Evolutionary conservation across 2,888 invertebrate species (phyloP), one percentile per base, ranked within the genome.

Genomic region (Rugalucina vietnamica): DNA sequence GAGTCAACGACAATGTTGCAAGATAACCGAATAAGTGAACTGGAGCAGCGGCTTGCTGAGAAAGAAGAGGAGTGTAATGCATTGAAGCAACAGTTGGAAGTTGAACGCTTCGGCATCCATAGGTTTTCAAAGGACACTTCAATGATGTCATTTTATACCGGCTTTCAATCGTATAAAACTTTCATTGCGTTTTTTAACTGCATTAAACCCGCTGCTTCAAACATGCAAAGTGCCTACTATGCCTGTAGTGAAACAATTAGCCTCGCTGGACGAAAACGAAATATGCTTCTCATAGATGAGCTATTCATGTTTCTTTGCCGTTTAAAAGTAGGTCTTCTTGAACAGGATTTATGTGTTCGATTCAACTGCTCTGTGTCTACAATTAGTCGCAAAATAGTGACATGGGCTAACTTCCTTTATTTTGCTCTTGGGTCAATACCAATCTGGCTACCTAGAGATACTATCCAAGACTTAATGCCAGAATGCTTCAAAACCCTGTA

Each of bases 341-440:
- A 49, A 36, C 54, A 81, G 65, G 73, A 81, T 73, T 72, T 82
- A 29, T 43, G 65, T 60, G 82, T 82, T 3, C 27, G 79, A 49
- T 79, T 83, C 27, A 82, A 85, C 32, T 76, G 76, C 24, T 82
- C 82, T 50, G 24, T 79, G 14, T 43, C 82, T 4, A 76, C 82
- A 36, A 73, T 76, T 5, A 79, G 79, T 69, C 0, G 84, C 12
- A 78, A 77, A 34, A 77, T 81, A 12, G 77, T 84, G 27, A 84
- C 77, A 32, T 84, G 75, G 80, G 74, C 70, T 43, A 81, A 81
- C 50, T 84, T 71, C 70, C 54, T 84, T n/a, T 81, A 84, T 65
- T 71, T 81, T 77, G 54, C 43, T 39, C 60, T 84, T 27, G 80
- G 84, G 18, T 39, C 65, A 14, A 32, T 80, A 10, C 50, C 76